These are phyloP conservation scores for Tringa solitaria DNA, from an alignment of 2,113 vertebrate genomes.

Conservation along the genomic window DNA sequence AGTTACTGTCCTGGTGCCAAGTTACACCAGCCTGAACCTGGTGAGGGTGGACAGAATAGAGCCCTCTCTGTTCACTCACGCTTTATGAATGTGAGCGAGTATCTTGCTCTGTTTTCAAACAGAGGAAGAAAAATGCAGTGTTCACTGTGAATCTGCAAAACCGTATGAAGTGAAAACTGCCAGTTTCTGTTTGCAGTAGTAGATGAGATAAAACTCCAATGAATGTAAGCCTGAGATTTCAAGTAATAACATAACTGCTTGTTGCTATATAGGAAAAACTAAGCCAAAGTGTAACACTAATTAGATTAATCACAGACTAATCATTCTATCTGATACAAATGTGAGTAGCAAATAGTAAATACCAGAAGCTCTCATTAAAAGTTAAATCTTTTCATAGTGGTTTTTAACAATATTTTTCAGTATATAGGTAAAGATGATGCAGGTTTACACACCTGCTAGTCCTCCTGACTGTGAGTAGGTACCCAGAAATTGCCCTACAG, in stretches of 20 bases:
- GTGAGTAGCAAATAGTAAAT: background rate
- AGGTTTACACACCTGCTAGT: background rate
- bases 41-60: slow-evolving; percentile 13
- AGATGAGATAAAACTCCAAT: background rate
- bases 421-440: fast-evolving
- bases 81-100: background rate
- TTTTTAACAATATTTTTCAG: background rate
- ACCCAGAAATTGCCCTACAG: background rate
- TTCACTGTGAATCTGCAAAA: background rate
- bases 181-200: background rate
- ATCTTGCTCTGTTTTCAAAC: slow-evolving; percentile 1
- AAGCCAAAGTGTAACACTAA: background rate
- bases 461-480: background rate
- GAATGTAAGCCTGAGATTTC: background rate
- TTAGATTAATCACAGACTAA: background rate
- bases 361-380: background rate
- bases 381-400: background rate
- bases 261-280: background rate
- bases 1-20: slow-evolving; percentile 31
- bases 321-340: background rate
- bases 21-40: slow-evolving; percentile 18
- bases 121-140: background rate
- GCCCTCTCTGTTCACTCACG: background rate
- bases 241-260: background rate
- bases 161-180: background rate